Conservation (phyloP, 1,140 invertebrate genomes). For the Triops longicaudatus region DNA sequence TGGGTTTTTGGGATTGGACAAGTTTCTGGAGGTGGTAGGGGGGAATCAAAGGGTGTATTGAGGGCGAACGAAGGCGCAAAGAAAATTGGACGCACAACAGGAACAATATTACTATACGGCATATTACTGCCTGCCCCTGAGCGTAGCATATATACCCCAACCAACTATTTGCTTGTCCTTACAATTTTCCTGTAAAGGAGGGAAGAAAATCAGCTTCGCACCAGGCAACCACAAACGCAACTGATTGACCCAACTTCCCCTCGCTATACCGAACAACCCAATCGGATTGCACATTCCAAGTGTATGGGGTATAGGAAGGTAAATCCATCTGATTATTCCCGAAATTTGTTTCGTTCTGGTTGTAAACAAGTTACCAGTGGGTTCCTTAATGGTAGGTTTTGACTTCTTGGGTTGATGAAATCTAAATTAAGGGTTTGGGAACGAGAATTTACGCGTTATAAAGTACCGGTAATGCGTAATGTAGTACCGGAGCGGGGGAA, state of each 20-base stretch:
- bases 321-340: too few species aligned
- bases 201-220: background rate
- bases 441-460: background rate
- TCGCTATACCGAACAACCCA: too few species aligned
- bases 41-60: background rate
- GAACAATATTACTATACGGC: background rate
- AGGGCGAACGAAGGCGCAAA: too few species aligned
- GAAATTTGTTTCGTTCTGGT: too few species aligned
- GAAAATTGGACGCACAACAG: background rate
- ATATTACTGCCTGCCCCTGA: background rate
- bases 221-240: conserved; percentile 2
- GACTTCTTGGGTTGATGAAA: background rate
- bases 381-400: background rate
- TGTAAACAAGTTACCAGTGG: background rate
- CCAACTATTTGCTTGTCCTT: background rate
- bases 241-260: background rate
- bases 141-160: too few species aligned
- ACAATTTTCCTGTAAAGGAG: background rate
- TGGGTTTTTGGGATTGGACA: conserved; percentile 4
- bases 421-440: background rate
- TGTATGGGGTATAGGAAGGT: too few species aligned
- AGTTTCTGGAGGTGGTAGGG: background rate
- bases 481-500: too few species aligned
- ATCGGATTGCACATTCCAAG: too few species aligned
- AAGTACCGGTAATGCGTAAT: too few species aligned